Evolutionary conservation across 1,140 invertebrate genomes (phyloP), one percentile per base, ranked within the genome.

Genomic region (Cydia amplana): DNA sequence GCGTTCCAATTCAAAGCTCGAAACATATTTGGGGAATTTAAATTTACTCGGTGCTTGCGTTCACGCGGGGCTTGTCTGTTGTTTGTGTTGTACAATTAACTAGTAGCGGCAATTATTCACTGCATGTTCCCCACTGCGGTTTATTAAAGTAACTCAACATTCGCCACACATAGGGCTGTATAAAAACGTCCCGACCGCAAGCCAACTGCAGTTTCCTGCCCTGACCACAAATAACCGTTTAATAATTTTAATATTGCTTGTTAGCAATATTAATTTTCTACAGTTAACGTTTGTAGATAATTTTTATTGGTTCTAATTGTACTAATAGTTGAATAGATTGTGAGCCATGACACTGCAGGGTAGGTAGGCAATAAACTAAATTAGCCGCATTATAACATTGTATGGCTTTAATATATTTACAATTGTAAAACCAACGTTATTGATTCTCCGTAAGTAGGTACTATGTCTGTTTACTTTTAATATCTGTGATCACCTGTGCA

Each of bases 181-280:
- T 81, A 87, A 86, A 85, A 89, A 87, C 84, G 82, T 60, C 73
- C 75, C 74, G 75, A 90, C 88, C 87, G 79, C 87, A 89, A 76
- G 67, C 76, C 82, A 85, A 82, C 77, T 83, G 78, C 78, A 75
- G 84, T 84, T 89, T 90, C 88, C 89, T 87, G 87, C 79, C 79
- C 49, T 79, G 72, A 83, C 87, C 87, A 76, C 87, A 88, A 91
- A 90, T 83, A 81, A 85, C 83, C 86, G 86, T 89, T 89, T 85
- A 86, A 86, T 88, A 82, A 78, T 78, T 88, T 89, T 85, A 86
- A 86, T 88, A 81, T 79, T 78, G 77, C 81, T 82, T 72, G 82
- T 85, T 90, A 86, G 75, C 60, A 78, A 84, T 85, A 78, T 81
- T 84, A 85, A 86, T 85, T 79, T 75, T 76, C 73, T 75, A 75